Conservation (phyloP, 2,113 vertebrate species). For the Cyphomyrus plagiostoma region DNA sequence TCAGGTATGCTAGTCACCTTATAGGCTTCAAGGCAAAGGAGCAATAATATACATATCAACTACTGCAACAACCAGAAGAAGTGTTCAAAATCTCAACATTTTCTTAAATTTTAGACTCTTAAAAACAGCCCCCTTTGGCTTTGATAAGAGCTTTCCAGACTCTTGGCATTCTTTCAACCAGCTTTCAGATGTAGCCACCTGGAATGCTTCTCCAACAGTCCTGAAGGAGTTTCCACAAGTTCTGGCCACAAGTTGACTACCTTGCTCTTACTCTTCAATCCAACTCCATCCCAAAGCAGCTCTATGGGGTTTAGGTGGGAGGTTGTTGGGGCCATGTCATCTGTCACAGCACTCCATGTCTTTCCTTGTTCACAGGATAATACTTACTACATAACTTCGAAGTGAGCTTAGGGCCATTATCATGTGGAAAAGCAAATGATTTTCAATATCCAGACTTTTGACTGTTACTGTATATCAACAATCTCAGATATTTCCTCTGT, state of each 20-base stretch:
- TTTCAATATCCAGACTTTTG: not conserved
- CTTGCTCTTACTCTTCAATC: not conserved
- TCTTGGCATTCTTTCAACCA: not conserved
- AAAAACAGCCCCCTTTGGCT: not conserved
- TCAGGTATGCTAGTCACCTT: not conserved
- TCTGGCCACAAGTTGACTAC: not conserved
- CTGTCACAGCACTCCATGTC: not conserved
- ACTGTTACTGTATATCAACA: not conserved
- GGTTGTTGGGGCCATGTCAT: not conserved
- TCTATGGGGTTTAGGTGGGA: not conserved
- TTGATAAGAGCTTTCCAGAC: not conserved
- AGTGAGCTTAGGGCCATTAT: not conserved
- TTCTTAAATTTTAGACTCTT: not conserved
- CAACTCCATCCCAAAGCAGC: not conserved
- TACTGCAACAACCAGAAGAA: not conserved
- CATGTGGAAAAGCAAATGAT: not conserved
- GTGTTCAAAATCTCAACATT: not conserved
- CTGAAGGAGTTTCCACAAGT: not conserved
- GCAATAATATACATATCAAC: not conserved
- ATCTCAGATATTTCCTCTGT: not conserved
- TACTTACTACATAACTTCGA: not conserved
- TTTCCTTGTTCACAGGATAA: not conserved
- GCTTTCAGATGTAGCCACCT: not conserved
- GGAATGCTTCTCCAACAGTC: not conserved
- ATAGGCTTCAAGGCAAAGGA: not conserved